Conservation (phyloP, 2,888 invertebrate species). For the Spatulosminthurus flaviceps region DNA sequence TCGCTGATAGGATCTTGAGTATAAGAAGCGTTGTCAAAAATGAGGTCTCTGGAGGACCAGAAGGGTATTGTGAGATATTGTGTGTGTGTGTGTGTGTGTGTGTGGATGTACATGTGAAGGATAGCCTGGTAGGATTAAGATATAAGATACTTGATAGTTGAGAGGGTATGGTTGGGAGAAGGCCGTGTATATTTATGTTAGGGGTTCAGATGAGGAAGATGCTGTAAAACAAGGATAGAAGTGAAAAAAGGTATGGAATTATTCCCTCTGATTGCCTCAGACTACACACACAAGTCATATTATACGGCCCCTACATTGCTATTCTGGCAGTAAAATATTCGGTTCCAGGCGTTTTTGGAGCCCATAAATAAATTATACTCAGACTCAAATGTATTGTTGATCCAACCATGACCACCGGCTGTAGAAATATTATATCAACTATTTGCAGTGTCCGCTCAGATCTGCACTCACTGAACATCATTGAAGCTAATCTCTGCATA, state of each 20-base stretch:
- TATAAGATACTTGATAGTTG: neutral
- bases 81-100: too few relatives aligned
- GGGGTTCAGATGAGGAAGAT: neutral
- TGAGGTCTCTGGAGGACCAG: too few relatives aligned
- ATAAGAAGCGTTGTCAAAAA: too few relatives aligned
- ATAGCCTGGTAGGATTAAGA: neutral
- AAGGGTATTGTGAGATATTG: too few relatives aligned
- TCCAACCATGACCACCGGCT: slow-evolving; percentile 48
- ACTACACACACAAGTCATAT: slow-evolving; percentile 33
- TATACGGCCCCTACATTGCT: slow-evolving; percentile 37
- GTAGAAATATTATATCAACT: slow-evolving; percentile 48
- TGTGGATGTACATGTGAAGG: too few relatives aligned
- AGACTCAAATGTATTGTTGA: slow-evolving; percentile 44
- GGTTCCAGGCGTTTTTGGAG: slow-evolving; percentile 46
- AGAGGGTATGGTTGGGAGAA: neutral
- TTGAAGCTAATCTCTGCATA: slow-evolving; percentile 27
- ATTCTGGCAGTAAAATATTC: slow-evolving; percentile 44
- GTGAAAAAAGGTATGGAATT: slow-evolving; percentile 27
- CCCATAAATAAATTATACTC: slow-evolving; percentile 45
- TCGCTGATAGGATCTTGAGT: too few relatives aligned
- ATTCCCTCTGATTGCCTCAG: slow-evolving; percentile 33
- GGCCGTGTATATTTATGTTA: neutral
- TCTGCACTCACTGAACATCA: slow-evolving; percentile 25
- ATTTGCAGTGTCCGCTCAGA: slow-evolving; percentile 44
- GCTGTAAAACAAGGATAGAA: slow-evolving; percentile 19